Conservation (phyloP, 2,888 invertebrate species). For the Frankliniella fusca region DNA sequence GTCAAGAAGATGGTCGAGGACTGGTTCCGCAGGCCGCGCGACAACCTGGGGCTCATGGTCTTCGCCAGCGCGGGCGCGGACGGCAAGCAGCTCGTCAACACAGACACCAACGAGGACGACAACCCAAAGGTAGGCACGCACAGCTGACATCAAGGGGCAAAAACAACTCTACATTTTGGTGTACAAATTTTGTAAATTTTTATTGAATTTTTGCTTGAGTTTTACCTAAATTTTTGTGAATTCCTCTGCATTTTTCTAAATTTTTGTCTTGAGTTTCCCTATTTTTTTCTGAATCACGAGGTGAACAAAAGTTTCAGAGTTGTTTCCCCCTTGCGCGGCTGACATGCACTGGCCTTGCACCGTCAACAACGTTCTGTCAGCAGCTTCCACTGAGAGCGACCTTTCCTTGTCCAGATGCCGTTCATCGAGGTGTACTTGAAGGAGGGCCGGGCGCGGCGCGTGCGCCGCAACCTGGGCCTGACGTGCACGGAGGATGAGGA, state of each 20-base stretch:
- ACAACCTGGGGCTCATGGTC: conserved; percentile 72
- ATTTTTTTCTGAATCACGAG: too few species aligned
- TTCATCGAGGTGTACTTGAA: conserved; percentile 57
- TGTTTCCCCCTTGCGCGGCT: too few species aligned
- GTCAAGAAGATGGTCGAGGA: conserved; percentile 69
- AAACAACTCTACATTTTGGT: too few species aligned
- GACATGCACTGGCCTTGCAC: not conserved
- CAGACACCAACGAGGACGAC: conserved; percentile 58
- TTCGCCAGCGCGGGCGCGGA: conserved; percentile 49
- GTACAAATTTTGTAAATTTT: too few species aligned
- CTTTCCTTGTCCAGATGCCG: conserved; percentile 49
- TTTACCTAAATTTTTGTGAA: too few species aligned
- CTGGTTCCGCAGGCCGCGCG: conserved; percentile 70
- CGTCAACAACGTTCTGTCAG: conserved; percentile 37
- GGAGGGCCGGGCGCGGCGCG: conserved; percentile 58
- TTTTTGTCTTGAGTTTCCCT: too few species aligned
- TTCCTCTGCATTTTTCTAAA: too few species aligned
- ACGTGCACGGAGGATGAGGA: conserved; percentile 77
- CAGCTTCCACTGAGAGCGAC: conserved; percentile 6
- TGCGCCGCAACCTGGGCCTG: conserved; percentile 72
- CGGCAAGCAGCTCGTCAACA: conserved; percentile 60
- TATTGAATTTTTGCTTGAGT: too few species aligned
- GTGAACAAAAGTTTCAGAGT: too few species aligned
- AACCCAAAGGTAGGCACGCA: conserved; percentile 50
- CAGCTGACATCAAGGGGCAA: too few species aligned